phyloP scores from a whole-genome alignment of 2,113 vertebrate genomes.

The Herpailurus yagouaroundi region DNA sequence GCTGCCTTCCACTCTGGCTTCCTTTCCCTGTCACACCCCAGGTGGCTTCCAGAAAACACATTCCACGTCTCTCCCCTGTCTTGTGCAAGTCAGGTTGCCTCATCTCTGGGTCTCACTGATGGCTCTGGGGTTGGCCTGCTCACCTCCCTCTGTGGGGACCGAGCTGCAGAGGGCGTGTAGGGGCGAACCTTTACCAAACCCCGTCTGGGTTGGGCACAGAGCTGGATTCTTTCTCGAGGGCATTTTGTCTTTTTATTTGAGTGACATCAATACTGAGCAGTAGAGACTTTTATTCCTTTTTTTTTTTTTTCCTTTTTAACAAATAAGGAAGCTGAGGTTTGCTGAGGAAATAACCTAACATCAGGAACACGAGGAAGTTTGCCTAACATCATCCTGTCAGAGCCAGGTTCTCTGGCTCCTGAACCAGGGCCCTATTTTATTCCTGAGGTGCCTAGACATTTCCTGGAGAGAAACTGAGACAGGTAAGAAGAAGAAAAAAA shows the following conservation, averaged over 20 bases:
- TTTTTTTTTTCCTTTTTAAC: background rate
- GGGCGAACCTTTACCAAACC: no score
- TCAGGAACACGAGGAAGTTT: background rate
- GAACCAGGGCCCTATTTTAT: background rate
- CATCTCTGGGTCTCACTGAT: background rate
- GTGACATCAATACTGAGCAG: background rate
- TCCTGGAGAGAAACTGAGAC: background rate
- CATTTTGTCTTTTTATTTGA: background rate
- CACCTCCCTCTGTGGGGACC: background rate
- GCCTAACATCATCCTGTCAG: background rate
- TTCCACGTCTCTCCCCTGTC: background rate
- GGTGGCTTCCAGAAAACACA: background rate
- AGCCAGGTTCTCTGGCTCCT: background rate
- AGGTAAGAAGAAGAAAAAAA: background rate
- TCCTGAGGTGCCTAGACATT: background rate
- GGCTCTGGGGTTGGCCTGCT: no score
- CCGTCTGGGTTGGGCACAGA: background rate
- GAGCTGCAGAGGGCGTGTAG: rapidly evolving
- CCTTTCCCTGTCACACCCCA: background rate
- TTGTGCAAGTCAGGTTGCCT: background rate
- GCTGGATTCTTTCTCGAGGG: background rate
- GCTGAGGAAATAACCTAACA: background rate
- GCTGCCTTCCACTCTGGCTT: background rate
- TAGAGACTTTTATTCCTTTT: background rate
- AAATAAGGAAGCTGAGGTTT: background rate